A percentile compares a stretch with the other conserved stretches of the same genome.
phyloP scores from a whole-genome alignment of 2,113 vertebrate species.

The Sminthopsis crassicaudata region DNA sequence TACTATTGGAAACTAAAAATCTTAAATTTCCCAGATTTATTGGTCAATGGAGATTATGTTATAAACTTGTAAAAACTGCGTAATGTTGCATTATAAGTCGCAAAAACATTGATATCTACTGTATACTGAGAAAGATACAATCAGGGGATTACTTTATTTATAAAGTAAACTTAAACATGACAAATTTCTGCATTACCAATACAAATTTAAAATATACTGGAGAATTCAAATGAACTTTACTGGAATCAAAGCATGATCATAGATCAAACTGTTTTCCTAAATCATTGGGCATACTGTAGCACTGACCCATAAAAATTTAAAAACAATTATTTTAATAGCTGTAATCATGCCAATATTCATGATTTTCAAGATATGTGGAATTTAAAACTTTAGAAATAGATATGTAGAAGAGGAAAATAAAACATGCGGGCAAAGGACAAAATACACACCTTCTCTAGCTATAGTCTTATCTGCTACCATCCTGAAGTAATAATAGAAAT shows the following conservation, averaged over 20 bases:
- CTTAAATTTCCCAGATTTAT: not conserved
- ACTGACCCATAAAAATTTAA: not conserved
- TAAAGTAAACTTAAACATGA: not conserved
- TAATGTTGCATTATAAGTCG: not conserved
- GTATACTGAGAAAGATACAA: not conserved
- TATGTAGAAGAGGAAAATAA: not conserved
- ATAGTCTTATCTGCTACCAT: not conserved
- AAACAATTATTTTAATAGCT: not conserved
- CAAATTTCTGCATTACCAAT: not conserved
- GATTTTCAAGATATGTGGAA: not conserved
- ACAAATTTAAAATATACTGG: not conserved
- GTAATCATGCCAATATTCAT: not conserved
- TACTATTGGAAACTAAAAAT: not conserved
- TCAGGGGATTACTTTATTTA: not conserved
- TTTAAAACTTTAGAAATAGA: not conserved
- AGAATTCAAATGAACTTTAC: not conserved
- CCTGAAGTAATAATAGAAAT: not conserved
- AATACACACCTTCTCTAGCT: not conserved
- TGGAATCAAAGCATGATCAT: not conserved
- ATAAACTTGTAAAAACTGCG: not conserved
- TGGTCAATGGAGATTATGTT: not conserved
- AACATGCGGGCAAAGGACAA: not conserved
- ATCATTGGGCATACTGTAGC: not conserved
- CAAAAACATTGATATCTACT: not conserved
- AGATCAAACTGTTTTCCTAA: not conserved